phyloP scores from a whole-genome alignment of 1,140 invertebrate species.

The Scaptomyza pallida region DNA sequence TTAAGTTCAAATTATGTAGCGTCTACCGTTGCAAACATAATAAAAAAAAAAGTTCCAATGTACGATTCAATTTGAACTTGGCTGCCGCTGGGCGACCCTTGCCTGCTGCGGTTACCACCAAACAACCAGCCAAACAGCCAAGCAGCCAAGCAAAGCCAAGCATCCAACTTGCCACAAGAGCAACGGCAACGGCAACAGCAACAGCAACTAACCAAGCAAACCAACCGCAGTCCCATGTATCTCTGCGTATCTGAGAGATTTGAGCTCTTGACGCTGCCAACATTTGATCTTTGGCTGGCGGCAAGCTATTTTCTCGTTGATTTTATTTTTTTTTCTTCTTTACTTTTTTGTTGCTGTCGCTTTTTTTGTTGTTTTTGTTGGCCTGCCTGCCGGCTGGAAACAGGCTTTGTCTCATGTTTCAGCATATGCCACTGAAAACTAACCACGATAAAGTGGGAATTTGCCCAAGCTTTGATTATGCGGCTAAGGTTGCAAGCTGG shows the following conservation, averaged over 20 bases:
- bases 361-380: slow-evolving; percentile 46
- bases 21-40: slow-evolving; percentile 51
- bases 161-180: slow-evolving; percentile 7
- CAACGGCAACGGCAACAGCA: too few relatives aligned
- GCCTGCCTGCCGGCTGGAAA: slow-evolving; percentile 15
- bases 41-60: slow-evolving; percentile 33
- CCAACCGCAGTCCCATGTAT: slow-evolving; percentile 68
- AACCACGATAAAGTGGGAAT: slow-evolving; percentile 28
- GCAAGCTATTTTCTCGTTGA: slow-evolving; percentile 62
- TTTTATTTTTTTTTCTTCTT: slow-evolving; percentile 35
- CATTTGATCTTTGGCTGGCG: slow-evolving; percentile 76
- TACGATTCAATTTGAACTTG: slow-evolving; percentile 74
- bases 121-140: slow-evolving; percentile 42
- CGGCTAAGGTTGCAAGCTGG: background rate
- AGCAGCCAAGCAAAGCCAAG: slow-evolving; percentile 16
- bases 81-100: slow-evolving; percentile 66
- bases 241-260: slow-evolving; percentile 70
- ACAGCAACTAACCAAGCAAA: slow-evolving; percentile 19
- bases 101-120: slow-evolving; percentile 56
- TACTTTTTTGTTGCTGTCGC: slow-evolving; percentile 11
- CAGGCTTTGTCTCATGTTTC: slow-evolving; percentile 63
- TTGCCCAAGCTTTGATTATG: slow-evolving; percentile 11
- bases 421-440: slow-evolving; percentile 61
- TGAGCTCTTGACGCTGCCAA: slow-evolving; percentile 45
- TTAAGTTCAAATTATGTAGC: slow-evolving; percentile 69